phyloP scores from a whole-genome alignment of 2,888 invertebrate species.

The Andrena praecox region DNA sequence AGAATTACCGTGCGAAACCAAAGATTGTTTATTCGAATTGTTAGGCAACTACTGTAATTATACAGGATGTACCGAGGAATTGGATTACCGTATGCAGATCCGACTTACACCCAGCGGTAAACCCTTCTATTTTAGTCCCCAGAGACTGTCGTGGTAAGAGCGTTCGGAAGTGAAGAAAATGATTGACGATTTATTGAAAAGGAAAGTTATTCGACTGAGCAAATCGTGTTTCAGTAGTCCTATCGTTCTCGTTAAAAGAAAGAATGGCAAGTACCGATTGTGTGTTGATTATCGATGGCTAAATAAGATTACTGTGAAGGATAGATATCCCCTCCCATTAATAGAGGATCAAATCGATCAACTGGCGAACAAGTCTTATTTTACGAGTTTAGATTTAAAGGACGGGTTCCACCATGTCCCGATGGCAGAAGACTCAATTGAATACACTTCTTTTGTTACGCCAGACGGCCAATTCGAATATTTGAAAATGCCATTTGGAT shows the following conservation, averaged over 20 bases:
- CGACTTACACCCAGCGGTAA: neutral
- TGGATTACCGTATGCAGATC: no score
- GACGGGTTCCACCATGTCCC: neutral
- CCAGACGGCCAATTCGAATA: neutral
- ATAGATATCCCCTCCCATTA: constrained; percentile 10
- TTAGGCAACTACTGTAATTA: no score
- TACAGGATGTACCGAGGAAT: no score
- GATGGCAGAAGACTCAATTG: neutral
- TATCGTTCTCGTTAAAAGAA: constrained; percentile 15
- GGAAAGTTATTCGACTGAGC: constrained; percentile 33
- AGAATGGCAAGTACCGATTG: constrained; percentile 1
- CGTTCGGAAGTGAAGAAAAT: constrained; percentile 6
- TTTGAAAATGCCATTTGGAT: neutral
- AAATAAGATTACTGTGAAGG: constrained; percentile 24
- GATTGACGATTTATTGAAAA: constrained; percentile 34
- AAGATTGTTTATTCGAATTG: no score
- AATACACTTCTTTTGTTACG: neutral
- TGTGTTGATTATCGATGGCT: constrained; percentile 22
- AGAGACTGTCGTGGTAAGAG: constrained; percentile 33
- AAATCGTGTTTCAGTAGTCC: constrained; percentile 36
- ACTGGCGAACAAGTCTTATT: neutral
- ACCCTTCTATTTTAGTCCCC: constrained; percentile 17
- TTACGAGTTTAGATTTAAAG: constrained; percentile 21
- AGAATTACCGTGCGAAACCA: no score
- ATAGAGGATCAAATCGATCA: neutral